A percentile compares a stretch with the other conserved stretches of the same genome.
These are phyloP conservation scores for silkworm (Bombyx mori) DNA, from an alignment of 1,140 invertebrate species.

Conservation along the genomic window ASM3026992v2 NC_085112.1:8993001-8993500, in stretches of 20 bases:
- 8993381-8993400: too few species aligned
- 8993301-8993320: too few species aligned
- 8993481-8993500: too few species aligned
- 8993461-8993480: too few species aligned
- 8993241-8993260: slow-evolving; percentile 21
- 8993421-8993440: too few species aligned
- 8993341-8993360: too few species aligned
- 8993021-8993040: slow-evolving; percentile 51
- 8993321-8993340: too few species aligned
- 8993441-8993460: too few species aligned
- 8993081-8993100: slow-evolving; percentile 45
- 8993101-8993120: slow-evolving; percentile 36
- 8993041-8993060: slow-evolving; percentile 53
- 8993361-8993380: too few species aligned
- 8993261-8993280: background rate
- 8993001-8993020: slow-evolving; percentile 59
- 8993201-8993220: slow-evolving; percentile 57
- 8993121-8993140: slow-evolving; percentile 34
- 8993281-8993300: too few species aligned
- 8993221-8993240: slow-evolving; percentile 47
- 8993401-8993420: too few species aligned
- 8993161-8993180: slow-evolving; percentile 18
- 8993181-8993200: slow-evolving; percentile 64
- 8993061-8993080: slow-evolving; percentile 45
- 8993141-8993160: slow-evolving; percentile 35